Evolutionary conservation across 2,797 vertebrate species (phyloP), one percentile per base, ranked within the genome.

Genomic region (Enteromius mattozi): DNA sequence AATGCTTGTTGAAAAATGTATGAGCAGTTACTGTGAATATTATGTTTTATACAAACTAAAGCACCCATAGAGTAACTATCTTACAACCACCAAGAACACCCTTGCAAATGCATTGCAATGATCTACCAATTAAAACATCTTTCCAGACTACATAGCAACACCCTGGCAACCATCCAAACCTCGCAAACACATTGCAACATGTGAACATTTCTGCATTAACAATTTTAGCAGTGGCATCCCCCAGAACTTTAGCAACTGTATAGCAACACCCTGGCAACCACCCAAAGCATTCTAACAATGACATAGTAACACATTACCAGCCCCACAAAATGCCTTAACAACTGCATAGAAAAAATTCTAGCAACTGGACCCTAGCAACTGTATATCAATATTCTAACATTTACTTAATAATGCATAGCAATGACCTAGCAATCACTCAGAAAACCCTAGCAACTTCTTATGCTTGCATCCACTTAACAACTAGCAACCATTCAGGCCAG

Each of bases 11-110:
- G 87, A 86, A 68, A 80, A 42, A 8, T 75, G 85, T 7, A 86
- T 1, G 74, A 24, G 65, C 78, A 63, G 86, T 17, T 30, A 19
- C 76, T 86, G 88, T 81, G 72, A 77, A 88, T 66, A 4, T 74
- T n/a, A 24, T 45, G 69, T 10, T 27, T 24, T 47, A n/a, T 47
- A 47, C n/a, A 47, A 12, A 45, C 40, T 24, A 70, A 70, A 70
- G n/a, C 68, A n/a, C 51, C n/a, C n/a, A n/a, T n/a, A n/a, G n/a
- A n/a, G n/a, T n/a, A n/a, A n/a, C n/a, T 33, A 33, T 33, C 54
- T 21, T 10, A 56, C 54, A 56, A 56, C 16, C 6, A 51, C 54
- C 21, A 8, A 56, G 51, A 56, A 56, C 21, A n/a, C 7, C 54
- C 8, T n/a, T n/a, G 54, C 21, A 56, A 54, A 21, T 56, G 54